Conservation (phyloP, 2,888 invertebrate genomes). For the Patella caerulea region DNA sequence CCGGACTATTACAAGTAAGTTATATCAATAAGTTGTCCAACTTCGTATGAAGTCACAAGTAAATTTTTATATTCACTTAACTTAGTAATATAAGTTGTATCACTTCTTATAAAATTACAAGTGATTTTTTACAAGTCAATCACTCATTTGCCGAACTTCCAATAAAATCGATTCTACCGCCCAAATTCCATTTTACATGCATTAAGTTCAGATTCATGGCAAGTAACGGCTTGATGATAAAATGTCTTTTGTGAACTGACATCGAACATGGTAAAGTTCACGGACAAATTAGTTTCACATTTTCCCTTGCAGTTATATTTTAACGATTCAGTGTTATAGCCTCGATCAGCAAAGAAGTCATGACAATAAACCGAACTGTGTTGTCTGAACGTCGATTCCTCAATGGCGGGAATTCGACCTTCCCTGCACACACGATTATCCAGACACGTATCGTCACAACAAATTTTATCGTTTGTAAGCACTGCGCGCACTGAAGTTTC, state of each 20-base stretch:
- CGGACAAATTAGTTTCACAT: constrained; percentile 37
- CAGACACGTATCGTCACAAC: constrained; percentile 40
- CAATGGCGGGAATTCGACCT: constrained; percentile 16
- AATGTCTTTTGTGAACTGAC: constrained; percentile 16
- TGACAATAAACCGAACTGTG: constrained; percentile 42
- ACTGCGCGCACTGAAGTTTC: constrained; percentile 32
- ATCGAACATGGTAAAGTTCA: constrained; percentile 35
- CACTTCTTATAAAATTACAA: no score
- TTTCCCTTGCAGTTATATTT: constrained; percentile 28
- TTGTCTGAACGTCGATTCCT: constrained; percentile 29
- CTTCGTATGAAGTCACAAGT: no score
- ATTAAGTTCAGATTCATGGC: constrained; percentile 21
- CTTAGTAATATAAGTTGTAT: no score
- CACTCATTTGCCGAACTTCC: no score
- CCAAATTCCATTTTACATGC: constrained; percentile 34
- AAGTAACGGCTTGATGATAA: constrained; percentile 28
- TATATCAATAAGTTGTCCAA: no score
- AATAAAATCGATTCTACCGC: background rate
- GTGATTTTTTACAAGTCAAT: no score
- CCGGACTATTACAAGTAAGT: no score
- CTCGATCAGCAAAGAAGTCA: constrained; percentile 35
- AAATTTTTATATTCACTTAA: no score
- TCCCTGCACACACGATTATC: constrained; percentile 21
- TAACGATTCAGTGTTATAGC: constrained; percentile 28
- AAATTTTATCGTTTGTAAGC: constrained; percentile 34